phyloP scores from a whole-genome alignment of 2,113 vertebrate species.

The Strix uralensis region DNA sequence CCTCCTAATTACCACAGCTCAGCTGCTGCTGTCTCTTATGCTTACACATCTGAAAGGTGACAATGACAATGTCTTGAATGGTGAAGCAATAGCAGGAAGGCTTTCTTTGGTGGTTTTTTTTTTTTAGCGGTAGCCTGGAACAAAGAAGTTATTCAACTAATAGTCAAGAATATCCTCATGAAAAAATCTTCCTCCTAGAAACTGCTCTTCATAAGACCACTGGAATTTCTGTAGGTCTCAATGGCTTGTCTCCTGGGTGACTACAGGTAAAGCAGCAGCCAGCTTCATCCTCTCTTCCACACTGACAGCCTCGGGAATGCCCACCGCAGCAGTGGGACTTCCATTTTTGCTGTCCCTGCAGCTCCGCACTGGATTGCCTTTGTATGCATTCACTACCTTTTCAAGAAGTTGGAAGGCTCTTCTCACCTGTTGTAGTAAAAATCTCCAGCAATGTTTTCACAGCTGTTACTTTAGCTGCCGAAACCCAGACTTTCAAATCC shows the following conservation, averaged over 20 bases:
- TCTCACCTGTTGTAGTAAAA: not conserved
- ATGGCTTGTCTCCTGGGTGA: not conserved
- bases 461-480: not conserved
- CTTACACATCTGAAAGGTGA: slow-evolving; percentile 57
- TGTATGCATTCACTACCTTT: not conserved
- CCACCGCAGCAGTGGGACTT: not conserved
- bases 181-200: not conserved
- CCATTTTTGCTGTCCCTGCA: not conserved
- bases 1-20: slow-evolving; percentile 55
- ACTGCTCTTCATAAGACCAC: not conserved
- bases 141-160: not conserved
- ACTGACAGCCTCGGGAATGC: fast-evolving
- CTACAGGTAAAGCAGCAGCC: not conserved
- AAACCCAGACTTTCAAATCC: not conserved
- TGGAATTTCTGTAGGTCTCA: not conserved
- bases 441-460: not conserved
- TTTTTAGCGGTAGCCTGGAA: not conserved
- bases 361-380: not conserved
- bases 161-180: not conserved
- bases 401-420: not conserved
- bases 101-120: not conserved
- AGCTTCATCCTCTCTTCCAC: not conserved
- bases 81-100: not conserved
- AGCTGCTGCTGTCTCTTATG: slow-evolving; percentile 60
- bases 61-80: slow-evolving; percentile 38